Base-by-base conservation (phyloP, 2,113 vertebrate genomes). In the Rallus limicola region DNA sequence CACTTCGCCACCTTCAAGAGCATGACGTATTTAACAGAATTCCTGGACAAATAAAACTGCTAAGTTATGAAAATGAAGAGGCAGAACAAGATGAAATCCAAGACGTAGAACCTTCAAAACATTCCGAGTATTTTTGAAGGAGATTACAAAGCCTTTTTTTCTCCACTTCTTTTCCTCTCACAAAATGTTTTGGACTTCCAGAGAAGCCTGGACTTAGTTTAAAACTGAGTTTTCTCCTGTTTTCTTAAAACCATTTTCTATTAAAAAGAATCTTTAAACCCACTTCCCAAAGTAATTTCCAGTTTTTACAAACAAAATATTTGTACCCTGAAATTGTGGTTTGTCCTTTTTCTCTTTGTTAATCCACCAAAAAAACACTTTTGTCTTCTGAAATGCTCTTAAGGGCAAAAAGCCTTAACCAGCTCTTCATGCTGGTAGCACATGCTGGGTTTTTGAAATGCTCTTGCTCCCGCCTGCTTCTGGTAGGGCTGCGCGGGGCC, bases 231-330 rank as follows among this genome's bases (percentile, higher is more conserved):
- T 93, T 92, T 88, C 72, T 91, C 56, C 42, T 81, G 31, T 82
- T 92, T 83, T 86, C 56, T 81, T 55, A 33, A 80, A 85, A 23
- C 29, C 16, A 84, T 84, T 93, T 95, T 89, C 64, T 70, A 81
- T 79, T 75, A 6, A 50, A 93, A 85, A 92, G 31, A 65, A 82
- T 56, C 31, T 62, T 70, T 74, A 36, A 74, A 65, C 5, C 11
- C 67, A 86, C 80, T 82, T 92, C 59, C 90, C 63, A 86, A 93
- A 94, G 93, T 50, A 8, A 74, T 83, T 74, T 63, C 46, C 68
- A 86, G n/a, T 78, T 90, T 93, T 93, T 83, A 42, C 34, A 95
- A 86, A 84, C 56, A 89, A 85, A 96, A 86, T 86, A 84, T 38
- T 86, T 95, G 34, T 78, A 63, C 40, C 82, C 68, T 46, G 64